Conservation (phyloP, 2,888 invertebrate species). For the Platycnemis pennipes region DNA sequence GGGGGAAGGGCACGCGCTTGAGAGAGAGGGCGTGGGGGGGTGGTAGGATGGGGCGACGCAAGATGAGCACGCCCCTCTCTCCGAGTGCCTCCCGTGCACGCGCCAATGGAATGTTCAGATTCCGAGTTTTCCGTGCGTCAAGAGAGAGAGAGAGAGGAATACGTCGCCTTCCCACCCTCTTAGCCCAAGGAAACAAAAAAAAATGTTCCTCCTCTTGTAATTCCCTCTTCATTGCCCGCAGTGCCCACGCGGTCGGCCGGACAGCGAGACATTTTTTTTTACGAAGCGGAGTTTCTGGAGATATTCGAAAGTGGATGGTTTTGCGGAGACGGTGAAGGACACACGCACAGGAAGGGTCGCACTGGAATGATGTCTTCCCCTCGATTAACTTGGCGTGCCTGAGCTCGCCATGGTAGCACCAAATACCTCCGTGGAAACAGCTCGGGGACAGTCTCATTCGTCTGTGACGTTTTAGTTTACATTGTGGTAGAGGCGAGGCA, state of each 20-base stretch:
- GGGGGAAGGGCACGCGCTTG: background rate
- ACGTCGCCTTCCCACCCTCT: background rate
- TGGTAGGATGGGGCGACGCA: background rate
- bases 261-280: background rate
- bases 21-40: background rate
- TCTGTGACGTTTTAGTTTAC: no score
- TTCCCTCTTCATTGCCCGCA: background rate
- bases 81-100: background rate
- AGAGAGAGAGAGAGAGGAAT: background rate
- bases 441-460: no score
- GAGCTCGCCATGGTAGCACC: no score
- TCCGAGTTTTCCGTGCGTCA: background rate
- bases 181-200: background rate
- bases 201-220: background rate
- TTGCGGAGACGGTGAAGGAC: no score
- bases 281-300: background rate
- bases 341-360: no score
- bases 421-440: no score
- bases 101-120: slow-evolving; percentile 5
- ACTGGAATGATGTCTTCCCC: no score
- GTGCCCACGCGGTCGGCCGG: background rate
- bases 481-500: no score
- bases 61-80: background rate
- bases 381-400: no score
- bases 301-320: background rate